Evolutionary conservation across 2,888 invertebrate genomes (phyloP), one percentile per base, ranked within the genome.

Genomic region (Smittia aterrima): DNA sequence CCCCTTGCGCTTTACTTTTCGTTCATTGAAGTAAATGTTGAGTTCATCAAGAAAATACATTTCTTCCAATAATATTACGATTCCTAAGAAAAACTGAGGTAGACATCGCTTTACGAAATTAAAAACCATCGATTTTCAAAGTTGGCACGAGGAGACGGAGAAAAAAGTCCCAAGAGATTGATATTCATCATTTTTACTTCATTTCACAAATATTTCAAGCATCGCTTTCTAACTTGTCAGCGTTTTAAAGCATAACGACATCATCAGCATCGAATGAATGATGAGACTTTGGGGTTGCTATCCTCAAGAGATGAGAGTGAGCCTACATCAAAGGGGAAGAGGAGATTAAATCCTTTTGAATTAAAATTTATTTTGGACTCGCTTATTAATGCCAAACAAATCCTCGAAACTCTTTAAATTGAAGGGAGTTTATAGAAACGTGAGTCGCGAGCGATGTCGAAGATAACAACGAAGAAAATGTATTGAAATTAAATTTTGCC

Each of bases 161-260:
- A 70, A 1, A 1, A 27, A 27, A 47, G n/a, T 41, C 16, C 38
- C 22, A 3, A 3, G 53, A 18, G 41, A 24, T 67, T 7, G n/a
- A 70, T 53, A 70, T 70, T 70, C 70, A 70, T 70, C 70, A 70
- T 70, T 53, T 27, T 16, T 25, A 53, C 70, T 53, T 70, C 53
- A 70, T 70, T 54, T 27, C 67, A 67, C 67, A 38, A 67, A 20
- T 58, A 9, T 58, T 1, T 18, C 20, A 58, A n/a, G 22, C 58
- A 58, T 58, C 16, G 7, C n/a, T 47, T 58, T 58, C 22, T 58
- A 11, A 18, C 22, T 58, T 58, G 58, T 58, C 58, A 58, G 58
- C 58, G 18, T 22, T 58, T n/a, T 58, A 58, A 58, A 47, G 53
- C 20, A 58, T 58, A 22, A 58, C 18, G 22, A 58, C 20, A 22